Conservation (phyloP, 2,797 vertebrate genomes). For the Anguilla marmorata region DNA sequence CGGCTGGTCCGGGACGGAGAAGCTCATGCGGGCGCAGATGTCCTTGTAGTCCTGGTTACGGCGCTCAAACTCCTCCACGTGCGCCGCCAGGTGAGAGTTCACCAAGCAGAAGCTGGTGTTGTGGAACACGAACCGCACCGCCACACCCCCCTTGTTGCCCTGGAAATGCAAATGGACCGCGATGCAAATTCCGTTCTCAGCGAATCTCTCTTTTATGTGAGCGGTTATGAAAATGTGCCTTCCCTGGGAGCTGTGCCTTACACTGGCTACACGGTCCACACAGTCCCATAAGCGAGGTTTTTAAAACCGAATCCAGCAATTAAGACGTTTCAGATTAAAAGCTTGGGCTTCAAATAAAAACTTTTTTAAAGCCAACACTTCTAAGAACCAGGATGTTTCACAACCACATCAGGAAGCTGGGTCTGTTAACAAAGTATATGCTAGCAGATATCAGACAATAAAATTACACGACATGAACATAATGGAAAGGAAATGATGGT, state of each 20-base stretch:
- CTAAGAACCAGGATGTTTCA: too few species aligned
- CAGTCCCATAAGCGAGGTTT: background rate
- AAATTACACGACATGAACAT: too few species aligned
- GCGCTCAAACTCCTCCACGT: conserved; percentile 93
- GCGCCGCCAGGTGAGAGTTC: conserved; percentile 94
- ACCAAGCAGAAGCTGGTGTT: conserved; percentile 96
- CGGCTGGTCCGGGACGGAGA: conserved; percentile 77
- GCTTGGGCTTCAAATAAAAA: too few species aligned
- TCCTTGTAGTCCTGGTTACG: conserved; percentile 98
- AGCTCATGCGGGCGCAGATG: conserved; percentile 94
- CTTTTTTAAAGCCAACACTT: too few species aligned
- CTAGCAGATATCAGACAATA: too few species aligned
- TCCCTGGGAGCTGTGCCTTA: background rate
- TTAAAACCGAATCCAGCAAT: background rate
- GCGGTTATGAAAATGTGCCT: background rate
- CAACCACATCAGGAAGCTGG: too few species aligned
- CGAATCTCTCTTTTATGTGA: background rate
- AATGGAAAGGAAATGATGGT: too few species aligned
- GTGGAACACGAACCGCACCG: conserved; percentile 94
- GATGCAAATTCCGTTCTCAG: background rate
- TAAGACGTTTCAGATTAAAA: background rate
- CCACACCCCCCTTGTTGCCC: conserved; percentile 98
- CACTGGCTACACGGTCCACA: too few species aligned
- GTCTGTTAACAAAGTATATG: too few species aligned
- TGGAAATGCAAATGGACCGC: conserved; percentile 50